These are phyloP conservation scores for Papilio demoleus DNA, from an alignment of 2,888 invertebrate species.

Conservation along the genomic window DNA sequence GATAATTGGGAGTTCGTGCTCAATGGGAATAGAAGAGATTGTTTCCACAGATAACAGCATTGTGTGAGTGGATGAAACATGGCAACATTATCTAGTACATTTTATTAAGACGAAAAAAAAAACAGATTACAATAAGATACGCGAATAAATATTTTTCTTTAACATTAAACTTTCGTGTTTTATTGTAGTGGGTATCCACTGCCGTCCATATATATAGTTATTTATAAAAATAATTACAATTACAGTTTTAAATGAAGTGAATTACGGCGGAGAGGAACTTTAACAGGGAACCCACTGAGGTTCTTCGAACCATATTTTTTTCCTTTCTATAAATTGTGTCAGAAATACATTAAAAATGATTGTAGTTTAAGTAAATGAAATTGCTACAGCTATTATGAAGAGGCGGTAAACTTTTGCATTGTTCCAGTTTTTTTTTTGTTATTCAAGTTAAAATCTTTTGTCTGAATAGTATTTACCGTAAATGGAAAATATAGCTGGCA, in stretches of 20 bases:
- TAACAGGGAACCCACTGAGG: background rate
- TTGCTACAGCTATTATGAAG: background rate
- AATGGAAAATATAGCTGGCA: background rate
- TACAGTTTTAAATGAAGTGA: too few species aligned
- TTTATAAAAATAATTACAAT: too few species aligned
- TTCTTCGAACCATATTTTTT: background rate
- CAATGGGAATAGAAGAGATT: constrained; percentile 28
- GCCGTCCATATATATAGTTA: too few species aligned
- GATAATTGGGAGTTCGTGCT: constrained; percentile 40
- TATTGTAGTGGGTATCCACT: too few species aligned
- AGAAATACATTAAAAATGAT: background rate
- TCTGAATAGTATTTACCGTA: constrained; percentile 1
- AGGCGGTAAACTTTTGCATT: background rate
- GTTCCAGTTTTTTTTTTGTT: constrained; percentile 8
- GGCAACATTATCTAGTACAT: background rate
- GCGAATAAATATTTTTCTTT: too few species aligned
- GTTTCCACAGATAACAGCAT: constrained; percentile 30
- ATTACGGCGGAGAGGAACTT: too few species aligned
- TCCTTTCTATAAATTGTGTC: background rate
- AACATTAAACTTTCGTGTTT: too few species aligned
- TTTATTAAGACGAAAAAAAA: constrained; percentile 1
- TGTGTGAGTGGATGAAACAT: constrained; percentile 10
- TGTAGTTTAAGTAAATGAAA: background rate
- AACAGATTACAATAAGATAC: background rate
- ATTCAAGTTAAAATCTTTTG: background rate